Percentiles rank a stretch among this genome's conserved stretches.
These are phyloP conservation scores for Drymodes brunneopygia DNA, from an alignment of 2,113 vertebrate species.

Conservation along the genomic window DNA sequence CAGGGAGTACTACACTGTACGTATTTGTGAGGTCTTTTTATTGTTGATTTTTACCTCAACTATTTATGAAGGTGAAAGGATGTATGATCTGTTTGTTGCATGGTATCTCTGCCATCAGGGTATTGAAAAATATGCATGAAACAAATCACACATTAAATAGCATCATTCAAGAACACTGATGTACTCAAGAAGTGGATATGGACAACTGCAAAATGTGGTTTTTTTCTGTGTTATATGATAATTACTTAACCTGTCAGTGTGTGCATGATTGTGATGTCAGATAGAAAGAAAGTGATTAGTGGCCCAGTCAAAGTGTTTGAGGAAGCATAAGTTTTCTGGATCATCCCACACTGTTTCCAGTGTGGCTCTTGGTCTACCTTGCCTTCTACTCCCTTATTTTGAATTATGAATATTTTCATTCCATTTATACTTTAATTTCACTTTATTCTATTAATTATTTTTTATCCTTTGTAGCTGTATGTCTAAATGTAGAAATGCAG, in stretches of 20 bases:
- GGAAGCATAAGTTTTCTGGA: neutral
- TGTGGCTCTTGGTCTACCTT: neutral
- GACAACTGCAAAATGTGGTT: neutral
- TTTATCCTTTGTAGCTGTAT: neutral
- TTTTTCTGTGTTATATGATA: neutral
- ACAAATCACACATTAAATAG: neutral
- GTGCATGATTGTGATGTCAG: neutral
- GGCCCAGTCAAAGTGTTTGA: neutral
- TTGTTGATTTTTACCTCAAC: neutral
- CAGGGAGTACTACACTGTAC: neutral
- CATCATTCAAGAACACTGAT: neutral
- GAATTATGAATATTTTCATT: neutral
- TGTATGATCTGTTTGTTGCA: neutral
- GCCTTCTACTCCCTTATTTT: neutral
- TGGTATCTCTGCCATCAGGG: neutral
- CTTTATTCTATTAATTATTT: neutral
- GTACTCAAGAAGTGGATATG: neutral
- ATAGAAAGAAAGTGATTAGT: neutral
- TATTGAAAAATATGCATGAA: neutral
- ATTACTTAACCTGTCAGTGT: neutral
- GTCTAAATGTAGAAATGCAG: neutral
- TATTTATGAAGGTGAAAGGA: neutral
- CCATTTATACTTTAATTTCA: neutral
- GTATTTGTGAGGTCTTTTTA: neutral
- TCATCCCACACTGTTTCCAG: neutral